Base-by-base conservation (phyloP, 2,797 vertebrate genomes). In the Acanthornis magna region DNA sequence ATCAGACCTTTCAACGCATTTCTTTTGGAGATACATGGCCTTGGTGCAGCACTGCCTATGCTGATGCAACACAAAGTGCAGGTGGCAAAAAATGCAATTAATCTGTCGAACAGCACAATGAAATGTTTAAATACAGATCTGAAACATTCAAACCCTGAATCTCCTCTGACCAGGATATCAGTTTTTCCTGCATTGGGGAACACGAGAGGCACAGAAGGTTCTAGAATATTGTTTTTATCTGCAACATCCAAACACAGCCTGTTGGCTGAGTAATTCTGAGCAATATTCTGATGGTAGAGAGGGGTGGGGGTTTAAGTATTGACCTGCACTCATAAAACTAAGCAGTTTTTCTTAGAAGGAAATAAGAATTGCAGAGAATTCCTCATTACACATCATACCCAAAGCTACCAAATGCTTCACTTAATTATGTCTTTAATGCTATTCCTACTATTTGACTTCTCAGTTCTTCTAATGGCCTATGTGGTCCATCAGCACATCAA, bases 51-150 rank as follows among this genome's bases (percentile, higher is more conserved):
- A n/a, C n/a, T n/a, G n/a, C n/a, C n/a, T n/a, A n/a, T n/a, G n/a
- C n/a, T n/a, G n/a, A n/a, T n/a, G n/a, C 45, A 53, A 88, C 19
- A 66, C 34, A 20, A 74, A 85, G 62, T 2, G 25, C 45, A 87
- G 67, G 67, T 63, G 34, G 58, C 88, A 93, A 83, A 67, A 72
- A 88, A 77, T 8, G 18, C 42, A 63, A 71, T 80, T 89, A 34
- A 87, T 77, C 79, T 89, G 50, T 73, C 65, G 79, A 71, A 66
- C 21, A 22, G 42, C 45, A 60, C 51, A 72, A 55, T 48, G 29
- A 48, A 65, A 71, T 2, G 6, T 22, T 88, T 42, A 55, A 89
- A 74, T 50, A 63, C 16, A 0, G 30, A 72, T 20, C 32, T 85
- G 60, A 78, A 80, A 66, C 51, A 55, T 48, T 71, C 51, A 78